These are phyloP conservation scores for Emydocephalus ijimae DNA, from an alignment of 2,113 vertebrate genomes.

Conservation along the genomic window DNA sequence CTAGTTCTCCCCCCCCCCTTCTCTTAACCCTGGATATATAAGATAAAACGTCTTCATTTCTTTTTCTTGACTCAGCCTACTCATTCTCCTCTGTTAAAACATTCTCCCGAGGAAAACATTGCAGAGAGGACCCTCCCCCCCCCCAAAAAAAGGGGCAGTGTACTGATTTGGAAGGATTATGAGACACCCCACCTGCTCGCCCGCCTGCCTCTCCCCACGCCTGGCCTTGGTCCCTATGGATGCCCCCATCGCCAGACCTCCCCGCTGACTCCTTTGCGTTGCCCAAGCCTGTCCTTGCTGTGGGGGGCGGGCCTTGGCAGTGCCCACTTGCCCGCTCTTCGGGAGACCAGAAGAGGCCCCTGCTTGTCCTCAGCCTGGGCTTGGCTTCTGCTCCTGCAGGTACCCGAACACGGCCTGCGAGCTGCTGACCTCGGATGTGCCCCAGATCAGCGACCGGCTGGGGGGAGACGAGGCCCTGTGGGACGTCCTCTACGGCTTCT, in stretches of 20 bases:
- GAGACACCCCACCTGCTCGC: too few relatives aligned
- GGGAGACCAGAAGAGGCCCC: too few relatives aligned
- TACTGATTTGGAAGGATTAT: background rate
- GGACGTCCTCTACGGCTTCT: constrained; percentile 85
- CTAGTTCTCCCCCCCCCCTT: background rate
- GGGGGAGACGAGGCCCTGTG: constrained; percentile 86
- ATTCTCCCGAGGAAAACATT: background rate
- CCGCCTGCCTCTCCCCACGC: background rate
- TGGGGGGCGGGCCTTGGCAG: background rate
- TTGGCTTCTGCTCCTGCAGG: constrained; percentile 58
- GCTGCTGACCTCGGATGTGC: constrained; percentile 92
- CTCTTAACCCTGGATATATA: background rate
- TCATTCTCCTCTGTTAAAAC: background rate
- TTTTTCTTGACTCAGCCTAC: background rate
- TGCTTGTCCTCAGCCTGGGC: background rate
- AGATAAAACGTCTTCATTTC: background rate
- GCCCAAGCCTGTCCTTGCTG: background rate
- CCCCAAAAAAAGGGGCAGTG: too few relatives aligned
- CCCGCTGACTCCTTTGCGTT: accelerated
- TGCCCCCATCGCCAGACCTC: background rate
- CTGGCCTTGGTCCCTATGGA: background rate
- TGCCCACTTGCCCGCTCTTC: background rate
- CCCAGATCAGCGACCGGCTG: constrained; percentile 90
- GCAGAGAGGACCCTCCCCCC: background rate
- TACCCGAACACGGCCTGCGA: constrained; percentile 94